Base-by-base conservation (phyloP, 1,140 invertebrate species). In the Coptotermes formosanus region DNA sequence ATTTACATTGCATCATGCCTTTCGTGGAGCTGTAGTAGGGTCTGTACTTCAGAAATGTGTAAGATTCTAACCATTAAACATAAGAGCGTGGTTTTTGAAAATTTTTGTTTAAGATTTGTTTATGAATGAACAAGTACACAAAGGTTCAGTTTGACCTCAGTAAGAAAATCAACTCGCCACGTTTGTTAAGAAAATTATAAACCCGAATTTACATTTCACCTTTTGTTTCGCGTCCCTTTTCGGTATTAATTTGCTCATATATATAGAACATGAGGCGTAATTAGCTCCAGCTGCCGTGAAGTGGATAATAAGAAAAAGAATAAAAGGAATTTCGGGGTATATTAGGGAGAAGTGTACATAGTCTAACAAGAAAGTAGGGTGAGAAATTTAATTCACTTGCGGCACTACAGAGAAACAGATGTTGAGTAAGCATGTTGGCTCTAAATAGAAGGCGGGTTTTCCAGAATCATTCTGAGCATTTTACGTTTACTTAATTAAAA, bases 191-290 rank as follows among this genome's bases (percentile, higher is more conserved):
- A 30, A 75, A 14, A 75, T 30, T 75, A 75, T 64, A 75, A 75
- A 75, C 64, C 64, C n/a, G 16, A n/a, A 75, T 11, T 25, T 75
- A 75, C n/a, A 75, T 75, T 75, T 30, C n/a, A 25, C n/a, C 64
- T 75, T 75, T 14, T 75, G 25, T 30, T 30, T 3, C 7, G n/a
- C 64, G 8, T 75, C 6, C 2, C 25, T 30, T 75, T 75, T 30
- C 21, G 25, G 64, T 4, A 14, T 30, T 75, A 75, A 75, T 75
- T 75, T 75, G 1, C 64, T 8, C 19, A 16, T 75, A 75, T 75
- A 75, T 75, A 75, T 30, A 75, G 64, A 75, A 75, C 64, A 30
- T 75, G n/a, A n/a, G n/a, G n/a, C 64, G 25, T 75, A 75, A 75
- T 75, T 75, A 75, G 25, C 25, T 25, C 25, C 64, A 75, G 64